Evolutionary conservation across 2,797 vertebrate species (phyloP).

Genomic region (Spheniscus humboldti): DNA sequence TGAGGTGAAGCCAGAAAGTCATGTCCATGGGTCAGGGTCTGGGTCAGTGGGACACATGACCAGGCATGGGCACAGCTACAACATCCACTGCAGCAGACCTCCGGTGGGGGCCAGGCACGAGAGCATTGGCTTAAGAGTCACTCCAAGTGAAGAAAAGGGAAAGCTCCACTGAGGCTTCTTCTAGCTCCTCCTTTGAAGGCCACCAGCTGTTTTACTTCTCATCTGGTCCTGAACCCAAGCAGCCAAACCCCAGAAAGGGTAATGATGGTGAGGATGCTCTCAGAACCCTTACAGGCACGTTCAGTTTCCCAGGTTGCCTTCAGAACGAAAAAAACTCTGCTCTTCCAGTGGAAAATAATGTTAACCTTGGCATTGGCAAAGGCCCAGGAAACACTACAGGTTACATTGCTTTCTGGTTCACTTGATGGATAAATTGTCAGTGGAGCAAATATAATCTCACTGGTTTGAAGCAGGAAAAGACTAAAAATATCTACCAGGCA

Average conservation of each 20-base stretch:
- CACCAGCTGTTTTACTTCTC: not conserved
- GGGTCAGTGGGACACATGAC: not conserved
- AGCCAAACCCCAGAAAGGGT: not conserved
- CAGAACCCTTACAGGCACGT: not conserved
- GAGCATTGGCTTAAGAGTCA: not conserved
- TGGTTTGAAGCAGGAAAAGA: not conserved
- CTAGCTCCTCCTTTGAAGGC: not conserved
- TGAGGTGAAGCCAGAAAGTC: not conserved
- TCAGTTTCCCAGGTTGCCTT: not conserved
- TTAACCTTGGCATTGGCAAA: not conserved
- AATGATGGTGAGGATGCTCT: not conserved
- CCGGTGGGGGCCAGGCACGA: accelerated
- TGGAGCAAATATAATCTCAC: not conserved
- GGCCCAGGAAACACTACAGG: not conserved
- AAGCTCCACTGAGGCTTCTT: not conserved
- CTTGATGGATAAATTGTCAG: not conserved
- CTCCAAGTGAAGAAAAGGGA: not conserved
- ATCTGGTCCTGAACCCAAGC: not conserved
- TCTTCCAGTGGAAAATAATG: not conserved
- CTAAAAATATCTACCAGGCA: not conserved
- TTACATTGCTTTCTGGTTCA: not conserved
- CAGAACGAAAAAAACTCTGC: not conserved
- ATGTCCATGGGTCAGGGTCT: not conserved
- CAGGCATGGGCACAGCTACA: not conserved
- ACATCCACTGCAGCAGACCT: not conserved